These are phyloP conservation scores for Gasteruption jaculator DNA, from an alignment of 2,888 invertebrate species.

Conservation along the genomic window DNA sequence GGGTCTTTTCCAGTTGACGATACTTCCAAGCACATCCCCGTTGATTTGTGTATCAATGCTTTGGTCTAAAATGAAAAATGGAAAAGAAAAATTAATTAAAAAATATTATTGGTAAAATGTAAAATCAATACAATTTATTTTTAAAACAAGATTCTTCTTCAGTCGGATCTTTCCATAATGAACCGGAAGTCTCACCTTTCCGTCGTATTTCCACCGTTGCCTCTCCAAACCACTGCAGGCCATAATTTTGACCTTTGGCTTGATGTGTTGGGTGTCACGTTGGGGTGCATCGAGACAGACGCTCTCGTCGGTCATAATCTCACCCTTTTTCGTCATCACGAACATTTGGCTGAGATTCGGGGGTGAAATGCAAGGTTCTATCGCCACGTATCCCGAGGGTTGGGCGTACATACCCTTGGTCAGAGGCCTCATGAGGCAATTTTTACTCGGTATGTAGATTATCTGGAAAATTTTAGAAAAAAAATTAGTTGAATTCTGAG, in stretches of 20 bases:
- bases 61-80: conserved; percentile 50
- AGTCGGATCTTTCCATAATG: conserved; percentile 1
- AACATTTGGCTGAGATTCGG: conserved; percentile 65
- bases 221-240: conserved; percentile 65
- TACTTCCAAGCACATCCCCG: conserved; percentile 59
- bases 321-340: conserved; percentile 66
- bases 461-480: conserved; percentile 48
- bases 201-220: conserved; percentile 67
- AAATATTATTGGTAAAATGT: conserved; percentile 5
- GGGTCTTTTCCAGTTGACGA: conserved; percentile 51
- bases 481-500: too few species aligned
- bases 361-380: conserved; percentile 62
- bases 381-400: conserved; percentile 66
- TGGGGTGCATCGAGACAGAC: conserved; percentile 75
- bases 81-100: too few species aligned
- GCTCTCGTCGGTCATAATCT: conserved; percentile 83
- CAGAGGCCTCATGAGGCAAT: conserved; percentile 64
- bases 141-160: conserved; percentile 2
- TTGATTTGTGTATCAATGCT: conserved; percentile 55
- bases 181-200: conserved; percentile 42
- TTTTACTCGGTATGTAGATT: conserved; percentile 53
- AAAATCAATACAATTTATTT: neutral
- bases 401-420: conserved; percentile 61
- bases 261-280: conserved; percentile 53
- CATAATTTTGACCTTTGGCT: conserved; percentile 65